A percentile compares a stretch with the other conserved stretches of the same genome.
phyloP scores from a whole-genome alignment of 2,888 invertebrate species.

The Barypeithes pellucidus region DNA sequence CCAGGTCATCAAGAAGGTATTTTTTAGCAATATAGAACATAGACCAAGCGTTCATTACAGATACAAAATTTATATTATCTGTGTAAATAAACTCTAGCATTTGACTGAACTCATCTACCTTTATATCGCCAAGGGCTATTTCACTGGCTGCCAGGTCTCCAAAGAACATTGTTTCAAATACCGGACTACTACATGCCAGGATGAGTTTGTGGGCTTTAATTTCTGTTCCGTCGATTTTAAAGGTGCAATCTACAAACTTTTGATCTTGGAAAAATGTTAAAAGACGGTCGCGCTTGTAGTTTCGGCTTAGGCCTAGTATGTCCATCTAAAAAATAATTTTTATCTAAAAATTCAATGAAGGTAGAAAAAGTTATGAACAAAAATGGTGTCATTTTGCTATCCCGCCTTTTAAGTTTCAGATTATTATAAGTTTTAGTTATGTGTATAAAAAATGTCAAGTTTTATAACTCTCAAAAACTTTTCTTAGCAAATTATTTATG shows the following conservation, averaged over 20 bases:
- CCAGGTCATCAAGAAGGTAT: slow-evolving; percentile 75
- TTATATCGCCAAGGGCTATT: slow-evolving; percentile 75
- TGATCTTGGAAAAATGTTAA: slow-evolving; percentile 46
- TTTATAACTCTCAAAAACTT: too few species aligned
- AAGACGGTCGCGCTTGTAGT: slow-evolving; percentile 36
- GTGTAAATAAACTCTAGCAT: slow-evolving; percentile 78
- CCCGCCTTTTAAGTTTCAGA: too few species aligned
- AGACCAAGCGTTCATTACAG: slow-evolving; percentile 76
- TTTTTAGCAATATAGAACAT: slow-evolving; percentile 79
- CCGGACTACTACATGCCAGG: slow-evolving; percentile 78
- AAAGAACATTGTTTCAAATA: slow-evolving; percentile 81
- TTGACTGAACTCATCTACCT: slow-evolving; percentile 76
- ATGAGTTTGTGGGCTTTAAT: slow-evolving; percentile 77
- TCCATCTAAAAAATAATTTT: slow-evolving; percentile 47
- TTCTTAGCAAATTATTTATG: too few species aligned
- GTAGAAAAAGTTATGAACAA: too few species aligned
- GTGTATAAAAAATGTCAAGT: too few species aligned
- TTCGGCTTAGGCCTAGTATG: slow-evolving; percentile 1
- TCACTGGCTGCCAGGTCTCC: slow-evolving; percentile 75
- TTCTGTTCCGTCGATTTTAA: slow-evolving; percentile 72
- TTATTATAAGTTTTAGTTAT: too few species aligned
- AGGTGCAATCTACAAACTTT: slow-evolving; percentile 73
- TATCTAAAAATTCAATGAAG: not conserved
- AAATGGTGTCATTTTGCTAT: too few species aligned
- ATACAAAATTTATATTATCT: slow-evolving; percentile 73